Evolutionary conservation across 2,888 invertebrate species (phyloP).

Genomic region (Fissipunctia ypsillon): DNA sequence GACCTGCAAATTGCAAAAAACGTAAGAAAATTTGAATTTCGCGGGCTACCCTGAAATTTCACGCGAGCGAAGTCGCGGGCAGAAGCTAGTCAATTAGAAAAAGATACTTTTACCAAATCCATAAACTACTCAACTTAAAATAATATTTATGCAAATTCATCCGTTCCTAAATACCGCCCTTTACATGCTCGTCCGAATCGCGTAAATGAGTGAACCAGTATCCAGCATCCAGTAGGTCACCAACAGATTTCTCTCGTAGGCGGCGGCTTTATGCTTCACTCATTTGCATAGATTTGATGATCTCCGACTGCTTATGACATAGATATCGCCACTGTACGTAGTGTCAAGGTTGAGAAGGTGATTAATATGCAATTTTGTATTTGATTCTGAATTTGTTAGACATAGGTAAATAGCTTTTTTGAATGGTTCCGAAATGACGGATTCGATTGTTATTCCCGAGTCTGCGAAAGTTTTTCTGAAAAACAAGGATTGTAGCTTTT

Average conservation of each 20-base stretch:
- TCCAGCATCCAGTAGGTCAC: no score
- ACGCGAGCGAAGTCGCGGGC: no score
- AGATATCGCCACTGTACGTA: conserved; percentile 28
- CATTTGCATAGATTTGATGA: conserved; percentile 54
- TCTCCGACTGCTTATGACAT: conserved; percentile 18
- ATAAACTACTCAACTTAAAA: background rate
- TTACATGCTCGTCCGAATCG: background rate
- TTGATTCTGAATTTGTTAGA: background rate
- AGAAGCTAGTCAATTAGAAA: no score
- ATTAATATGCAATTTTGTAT: conserved; percentile 3
- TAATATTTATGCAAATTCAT: conserved; percentile 16
- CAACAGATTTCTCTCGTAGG: conserved; percentile 45
- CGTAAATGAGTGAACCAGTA: conserved; percentile 50
- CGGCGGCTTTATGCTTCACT: conserved; percentile 37
- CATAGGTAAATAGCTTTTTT: conserved; percentile 9
- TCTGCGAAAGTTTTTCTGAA: background rate
- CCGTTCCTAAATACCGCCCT: conserved; percentile 12
- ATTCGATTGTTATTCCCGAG: background rate
- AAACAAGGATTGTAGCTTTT: background rate
- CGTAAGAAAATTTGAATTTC: no score
- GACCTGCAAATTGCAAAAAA: no score
- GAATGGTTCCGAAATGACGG: background rate
- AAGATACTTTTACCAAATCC: no score
- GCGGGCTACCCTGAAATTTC: no score
- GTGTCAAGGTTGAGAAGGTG: conserved; percentile 36